Percentiles rank a stretch among this genome's conserved stretches.
Conservation (phyloP, 2,888 invertebrate species). For the Thereva nobilitata region DNA sequence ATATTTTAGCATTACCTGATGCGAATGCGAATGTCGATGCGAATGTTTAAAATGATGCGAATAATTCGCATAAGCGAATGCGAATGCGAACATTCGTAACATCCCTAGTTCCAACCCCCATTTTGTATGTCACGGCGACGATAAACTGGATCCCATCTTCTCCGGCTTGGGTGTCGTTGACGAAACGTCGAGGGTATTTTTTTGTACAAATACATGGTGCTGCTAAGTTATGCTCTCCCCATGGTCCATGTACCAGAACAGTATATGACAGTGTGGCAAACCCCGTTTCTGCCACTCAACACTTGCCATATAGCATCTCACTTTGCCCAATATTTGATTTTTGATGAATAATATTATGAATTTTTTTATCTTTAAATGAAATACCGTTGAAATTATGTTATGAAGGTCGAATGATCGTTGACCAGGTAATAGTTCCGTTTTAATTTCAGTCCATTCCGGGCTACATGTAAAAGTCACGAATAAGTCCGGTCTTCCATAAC, state of each 20-base stretch:
- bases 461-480: slow-evolving; percentile 8
- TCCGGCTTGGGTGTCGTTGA: not conserved
- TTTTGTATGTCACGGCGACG: no score
- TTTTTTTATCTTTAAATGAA: slow-evolving; percentile 1
- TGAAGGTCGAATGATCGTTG: not conserved
- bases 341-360: not conserved
- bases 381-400: slow-evolving; percentile 1
- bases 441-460: slow-evolving; percentile 16
- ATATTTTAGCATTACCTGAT: no score
- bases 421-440: not conserved
- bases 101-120: not conserved
- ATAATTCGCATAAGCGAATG: no score
- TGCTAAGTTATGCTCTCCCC: not conserved
- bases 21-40: not conserved
- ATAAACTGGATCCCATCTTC: no score
- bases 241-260: slow-evolving; percentile 37
- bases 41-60: no score
- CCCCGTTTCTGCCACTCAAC: slow-evolving; percentile 48
- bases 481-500: not conserved
- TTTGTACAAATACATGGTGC: slow-evolving; percentile 8
- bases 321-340: not conserved
- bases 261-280: slow-evolving; percentile 46
- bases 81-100: not conserved
- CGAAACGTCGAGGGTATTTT: slow-evolving; percentile 8
- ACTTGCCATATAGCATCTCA: slow-evolving; percentile 40